Percentiles rank a stretch among this genome's conserved stretches.
phyloP scores from a whole-genome alignment of 2,797 vertebrate species.

The Sorex maritimensis region DNA sequence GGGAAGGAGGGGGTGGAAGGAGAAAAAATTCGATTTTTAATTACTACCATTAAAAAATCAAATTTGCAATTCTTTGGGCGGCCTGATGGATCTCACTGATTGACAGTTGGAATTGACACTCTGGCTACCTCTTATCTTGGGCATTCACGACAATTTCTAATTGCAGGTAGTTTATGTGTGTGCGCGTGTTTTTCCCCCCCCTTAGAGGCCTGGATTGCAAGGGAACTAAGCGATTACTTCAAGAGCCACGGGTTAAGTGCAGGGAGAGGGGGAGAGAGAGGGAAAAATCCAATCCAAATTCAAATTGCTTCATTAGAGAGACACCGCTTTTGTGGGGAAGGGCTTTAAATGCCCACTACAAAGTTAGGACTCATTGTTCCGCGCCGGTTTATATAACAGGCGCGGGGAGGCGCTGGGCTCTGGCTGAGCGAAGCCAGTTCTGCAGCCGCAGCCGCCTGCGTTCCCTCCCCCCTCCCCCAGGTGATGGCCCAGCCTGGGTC shows the following conservation, averaged over 20 bases:
- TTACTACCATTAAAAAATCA: constrained; percentile 98
- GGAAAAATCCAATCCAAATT: constrained; percentile 97
- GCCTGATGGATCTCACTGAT: constrained; percentile 96
- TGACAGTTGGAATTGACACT: constrained; percentile 99
- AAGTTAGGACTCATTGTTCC: constrained; percentile 95
- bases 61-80: constrained; percentile 98
- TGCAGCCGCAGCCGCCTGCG: constrained; percentile 77
- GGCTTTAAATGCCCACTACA: constrained; percentile 94
- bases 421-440: constrained; percentile 84
- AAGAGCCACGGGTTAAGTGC: constrained; percentile 95
- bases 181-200: constrained; percentile 85
- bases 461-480: constrained; percentile 88
- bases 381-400: constrained; percentile 94
- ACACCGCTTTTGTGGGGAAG: constrained; percentile 95
- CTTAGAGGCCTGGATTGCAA: constrained; percentile 95
- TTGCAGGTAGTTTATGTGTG: constrained; percentile 97
- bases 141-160: constrained; percentile 99
- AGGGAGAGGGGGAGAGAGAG: constrained; percentile 88
- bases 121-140: constrained; percentile 96
- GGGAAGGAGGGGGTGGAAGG: constrained; percentile 83
- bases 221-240: constrained; percentile 95
- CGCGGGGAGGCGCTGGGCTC: constrained; percentile 89
- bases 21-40: constrained; percentile 97
- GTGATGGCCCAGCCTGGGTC: constrained; percentile 89
- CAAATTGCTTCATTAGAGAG: constrained; percentile 97